These are phyloP conservation scores for Trachythela sp. DNA, from an alignment of 64 coral and sea anemone species.

Conservation along the genomic window DNA sequence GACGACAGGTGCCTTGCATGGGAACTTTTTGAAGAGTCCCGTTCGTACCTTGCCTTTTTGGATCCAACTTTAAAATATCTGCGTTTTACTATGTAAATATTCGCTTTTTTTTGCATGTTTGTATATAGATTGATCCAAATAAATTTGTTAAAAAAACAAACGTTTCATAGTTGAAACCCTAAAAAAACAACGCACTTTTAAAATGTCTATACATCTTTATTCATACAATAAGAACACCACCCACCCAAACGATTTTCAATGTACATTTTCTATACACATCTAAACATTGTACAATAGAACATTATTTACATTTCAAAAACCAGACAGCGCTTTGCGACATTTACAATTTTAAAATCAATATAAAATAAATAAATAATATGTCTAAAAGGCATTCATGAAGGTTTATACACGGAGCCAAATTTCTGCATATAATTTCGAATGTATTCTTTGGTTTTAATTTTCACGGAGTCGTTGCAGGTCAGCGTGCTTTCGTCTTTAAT, in stretches of 20 bases:
- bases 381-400: conserved; percentile 42
- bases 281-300: background rate
- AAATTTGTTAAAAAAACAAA: no score
- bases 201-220: background rate
- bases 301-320: background rate
- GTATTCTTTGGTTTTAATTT: conserved; percentile 93
- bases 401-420: conserved; percentile 74
- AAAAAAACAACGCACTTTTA: background rate
- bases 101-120: no score
- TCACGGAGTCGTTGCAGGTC: conserved; percentile 91
- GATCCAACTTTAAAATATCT: no score
- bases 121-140: no score
- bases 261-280: background rate
- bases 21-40: no score
- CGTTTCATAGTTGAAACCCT: no score
- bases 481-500: conserved; percentile 64
- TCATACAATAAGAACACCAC: background rate
- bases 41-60: no score
- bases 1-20: no score
- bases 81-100: no score
- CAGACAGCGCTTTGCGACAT: background rate
- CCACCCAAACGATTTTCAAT: background rate
- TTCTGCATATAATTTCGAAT: conserved; percentile 93
- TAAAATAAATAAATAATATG: background rate
- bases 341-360: conserved; percentile 11